Evolutionary conservation across 2,797 vertebrate genomes (phyloP).

Genomic region (Semotilus atromaculatus): DNA sequence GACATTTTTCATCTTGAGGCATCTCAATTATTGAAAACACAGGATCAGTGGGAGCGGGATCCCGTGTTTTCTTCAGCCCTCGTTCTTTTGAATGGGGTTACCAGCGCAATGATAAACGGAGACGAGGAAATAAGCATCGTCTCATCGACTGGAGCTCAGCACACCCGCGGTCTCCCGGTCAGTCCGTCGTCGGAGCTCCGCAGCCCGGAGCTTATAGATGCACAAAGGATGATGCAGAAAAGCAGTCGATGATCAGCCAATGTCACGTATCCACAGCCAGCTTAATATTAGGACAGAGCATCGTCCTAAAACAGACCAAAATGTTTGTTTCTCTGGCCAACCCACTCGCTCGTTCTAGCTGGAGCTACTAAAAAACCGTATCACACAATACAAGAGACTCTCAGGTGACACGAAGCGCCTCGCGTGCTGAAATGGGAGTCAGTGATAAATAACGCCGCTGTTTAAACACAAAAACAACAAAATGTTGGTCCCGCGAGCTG

Average conservation of each 20-base stretch:
- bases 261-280: conserved; percentile 35
- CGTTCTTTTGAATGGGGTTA: conserved; percentile 4
- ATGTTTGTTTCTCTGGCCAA: conserved; percentile 67
- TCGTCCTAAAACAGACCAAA: conserved; percentile 14
- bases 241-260: conserved; percentile 38
- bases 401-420: conserved; percentile 69
- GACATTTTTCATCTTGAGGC: conserved; percentile 17
- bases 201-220: conserved; percentile 58
- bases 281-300: conserved; percentile 23
- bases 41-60: not conserved
- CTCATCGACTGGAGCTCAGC: conserved; percentile 44
- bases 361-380: conserved; percentile 65
- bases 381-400: conserved; percentile 64
- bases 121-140: conserved; percentile 50
- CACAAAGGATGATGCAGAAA: conserved; percentile 66
- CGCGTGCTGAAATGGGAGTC: conserved; percentile 50
- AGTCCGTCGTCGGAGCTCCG: conserved; percentile 59
- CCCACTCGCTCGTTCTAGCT: conserved; percentile 58
- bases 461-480: conserved; percentile 34
- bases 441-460: conserved; percentile 34
- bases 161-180: conserved; percentile 62
- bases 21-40: conserved; percentile 31
- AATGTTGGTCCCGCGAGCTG: conserved; percentile 35
- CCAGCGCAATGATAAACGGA: conserved; percentile 15
- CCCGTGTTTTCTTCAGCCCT: conserved; percentile 10